Evolutionary conservation across 1,140 invertebrate species (phyloP).

Genomic region (Leptinotarsa undecemlineata): DNA sequence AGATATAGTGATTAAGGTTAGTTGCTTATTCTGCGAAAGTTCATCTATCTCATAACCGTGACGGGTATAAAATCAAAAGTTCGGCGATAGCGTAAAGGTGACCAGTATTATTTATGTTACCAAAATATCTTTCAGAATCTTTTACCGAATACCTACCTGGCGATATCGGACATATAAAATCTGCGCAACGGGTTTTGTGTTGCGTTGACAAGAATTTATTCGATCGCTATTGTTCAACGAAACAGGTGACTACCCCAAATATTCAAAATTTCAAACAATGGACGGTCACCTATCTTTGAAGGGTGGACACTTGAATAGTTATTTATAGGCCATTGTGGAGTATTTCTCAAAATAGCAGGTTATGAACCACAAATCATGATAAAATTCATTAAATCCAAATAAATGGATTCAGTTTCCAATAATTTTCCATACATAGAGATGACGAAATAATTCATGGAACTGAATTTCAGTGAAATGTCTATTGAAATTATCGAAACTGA

Average conservation of each 20-base stretch:
- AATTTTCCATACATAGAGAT: background rate
- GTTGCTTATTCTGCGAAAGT: background rate
- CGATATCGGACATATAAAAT: conserved; percentile 22
- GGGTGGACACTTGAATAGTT: conserved; percentile 15
- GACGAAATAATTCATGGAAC: background rate
- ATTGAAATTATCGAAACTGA: background rate
- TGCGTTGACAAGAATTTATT: conserved; percentile 21
- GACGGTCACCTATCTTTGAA: conserved; percentile 19
- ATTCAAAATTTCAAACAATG: conserved; percentile 26
- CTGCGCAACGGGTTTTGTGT: conserved; percentile 9
- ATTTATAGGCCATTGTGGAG: conserved; percentile 18
- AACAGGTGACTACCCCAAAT: conserved; percentile 22
- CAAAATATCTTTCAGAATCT: conserved; percentile 15
- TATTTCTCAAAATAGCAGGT: conserved; percentile 19
- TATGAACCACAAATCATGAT: background rate
- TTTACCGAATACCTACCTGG: conserved; percentile 13
- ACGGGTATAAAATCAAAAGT: background rate
- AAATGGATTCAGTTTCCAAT: background rate
- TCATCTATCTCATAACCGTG: background rate
- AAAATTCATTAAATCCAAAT: background rate
- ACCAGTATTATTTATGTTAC: conserved; percentile 12
- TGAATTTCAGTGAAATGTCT: background rate
- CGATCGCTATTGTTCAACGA: conserved; percentile 16
- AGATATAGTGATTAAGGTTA: background rate
- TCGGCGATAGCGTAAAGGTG: background rate